These are phyloP conservation scores for Sycophila texana DNA, from an alignment of 2,888 invertebrate genomes.

Conservation along the genomic window DNA sequence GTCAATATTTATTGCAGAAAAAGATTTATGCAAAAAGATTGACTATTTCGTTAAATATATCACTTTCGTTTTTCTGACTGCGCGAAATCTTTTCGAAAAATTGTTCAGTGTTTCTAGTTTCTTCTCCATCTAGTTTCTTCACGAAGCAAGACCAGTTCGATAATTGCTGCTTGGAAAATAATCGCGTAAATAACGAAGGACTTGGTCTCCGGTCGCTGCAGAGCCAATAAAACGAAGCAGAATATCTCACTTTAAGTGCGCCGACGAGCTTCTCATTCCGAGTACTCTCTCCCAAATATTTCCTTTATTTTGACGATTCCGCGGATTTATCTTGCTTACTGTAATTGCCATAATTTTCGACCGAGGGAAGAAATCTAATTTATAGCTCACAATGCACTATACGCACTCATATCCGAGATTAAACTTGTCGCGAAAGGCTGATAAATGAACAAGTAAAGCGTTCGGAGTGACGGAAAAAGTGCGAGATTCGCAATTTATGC, in stretches of 20 bases:
- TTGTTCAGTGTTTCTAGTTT: too few species aligned
- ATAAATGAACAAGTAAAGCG: slow-evolving; percentile 28
- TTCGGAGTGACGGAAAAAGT: background rate
- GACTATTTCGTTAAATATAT: too few species aligned
- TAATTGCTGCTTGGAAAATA: too few species aligned
- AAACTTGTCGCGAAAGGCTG: slow-evolving; percentile 15
- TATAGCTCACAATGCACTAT: too few species aligned
- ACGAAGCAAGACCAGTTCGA: too few species aligned
- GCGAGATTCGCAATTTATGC: background rate
- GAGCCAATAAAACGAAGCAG: background rate
- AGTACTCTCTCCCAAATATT: background rate
- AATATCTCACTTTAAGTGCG: background rate
- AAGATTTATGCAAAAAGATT: too few species aligned
- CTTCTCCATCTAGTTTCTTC: too few species aligned
- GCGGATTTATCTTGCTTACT: slow-evolving; percentile 1
- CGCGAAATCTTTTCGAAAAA: too few species aligned
- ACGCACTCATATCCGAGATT: background rate
- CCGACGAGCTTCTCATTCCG: too few species aligned
- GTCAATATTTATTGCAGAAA: too few species aligned
- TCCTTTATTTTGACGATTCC: background rate
- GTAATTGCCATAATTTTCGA: background rate
- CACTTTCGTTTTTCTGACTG: too few species aligned
- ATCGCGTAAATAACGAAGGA: too few species aligned
- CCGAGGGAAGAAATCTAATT: background rate
- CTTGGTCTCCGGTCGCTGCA: background rate